phyloP scores from a whole-genome alignment of 2,888 invertebrate species.

The Heteromurus nitidus region DNA sequence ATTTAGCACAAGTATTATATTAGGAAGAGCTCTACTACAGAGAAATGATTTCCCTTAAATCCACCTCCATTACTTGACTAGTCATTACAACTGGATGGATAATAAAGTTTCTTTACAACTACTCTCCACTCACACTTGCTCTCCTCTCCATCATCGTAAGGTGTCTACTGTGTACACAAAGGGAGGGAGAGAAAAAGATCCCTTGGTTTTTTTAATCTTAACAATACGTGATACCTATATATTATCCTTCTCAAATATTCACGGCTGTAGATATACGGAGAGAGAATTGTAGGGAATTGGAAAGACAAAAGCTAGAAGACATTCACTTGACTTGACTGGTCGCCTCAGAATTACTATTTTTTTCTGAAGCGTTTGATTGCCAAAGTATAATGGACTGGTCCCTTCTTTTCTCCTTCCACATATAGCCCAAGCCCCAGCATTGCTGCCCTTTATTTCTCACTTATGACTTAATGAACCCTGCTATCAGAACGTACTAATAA shows the following conservation, averaged over 20 bases:
- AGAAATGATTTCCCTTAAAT: slow-evolving; percentile 38
- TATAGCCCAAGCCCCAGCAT: not conserved
- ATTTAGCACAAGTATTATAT: too few species aligned
- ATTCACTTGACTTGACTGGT: slow-evolving; percentile 33
- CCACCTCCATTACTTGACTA: slow-evolving; percentile 48
- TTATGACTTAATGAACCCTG: slow-evolving; percentile 41
- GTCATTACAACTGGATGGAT: slow-evolving; percentile 47
- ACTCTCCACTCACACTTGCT: not conserved
- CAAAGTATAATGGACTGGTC: not conserved
- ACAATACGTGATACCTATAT: slow-evolving; percentile 6
- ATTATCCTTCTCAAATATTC: too few species aligned
- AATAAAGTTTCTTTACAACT: slow-evolving; percentile 14
- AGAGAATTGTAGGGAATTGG: not conserved
- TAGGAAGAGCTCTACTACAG: not conserved
- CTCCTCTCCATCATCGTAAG: too few species aligned
- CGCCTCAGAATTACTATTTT: slow-evolving; percentile 44
- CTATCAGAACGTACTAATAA: slow-evolving; percentile 22
- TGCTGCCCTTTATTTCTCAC: not conserved
- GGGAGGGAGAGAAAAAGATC: slow-evolving; percentile 13
- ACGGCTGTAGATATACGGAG: too few species aligned
- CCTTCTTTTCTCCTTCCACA: not conserved
- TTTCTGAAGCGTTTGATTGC: not conserved
- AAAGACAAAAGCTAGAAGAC: slow-evolving; percentile 3
- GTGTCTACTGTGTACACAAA: not conserved
- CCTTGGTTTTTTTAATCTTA: slow-evolving; percentile 4